Evolutionary conservation across 2,888 invertebrate genomes (phyloP), one percentile per base, ranked within the genome.

Genomic region (Podabrus alpinus): DNA sequence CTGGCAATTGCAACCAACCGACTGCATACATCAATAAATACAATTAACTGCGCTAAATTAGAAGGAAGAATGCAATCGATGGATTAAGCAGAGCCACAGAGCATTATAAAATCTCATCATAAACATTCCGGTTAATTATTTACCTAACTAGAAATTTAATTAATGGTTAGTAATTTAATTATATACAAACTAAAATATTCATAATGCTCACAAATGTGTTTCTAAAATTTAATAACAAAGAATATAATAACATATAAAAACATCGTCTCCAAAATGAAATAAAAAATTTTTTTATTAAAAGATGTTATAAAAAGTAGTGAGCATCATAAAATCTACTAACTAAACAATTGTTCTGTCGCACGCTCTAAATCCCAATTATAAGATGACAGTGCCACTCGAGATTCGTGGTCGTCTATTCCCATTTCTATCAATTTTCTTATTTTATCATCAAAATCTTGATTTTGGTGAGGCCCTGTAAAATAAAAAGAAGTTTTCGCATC

Each of bases 331-430:
- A 15, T 82, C 84, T 79, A 90, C 92, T 94, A 94, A 92, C 94
- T 94, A 88, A 95, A 93, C 82, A 95, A 89, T 86, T 93, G 92
- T 88, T 98, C 97, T 69, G 97, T 97, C 79, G 98, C 97, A 86
- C 94, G 90, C 88, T 96, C 95, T 84, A 97, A 88, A 85, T 97
- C 94, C 98, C 98, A 98, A 87, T 96, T 94, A 86, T 94, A 94
- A 64, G 96, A 94, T 70, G 97, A 97, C 70, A 98, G 90, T 25
- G 97, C 97, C 66, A 95, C 95, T 79, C 96, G 89, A 24, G 97
- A 97, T 86, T 93, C 92, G 83, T 96, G 93, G 87, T 95, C 96
- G 81, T 95, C 95, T 71, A 99, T 92, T 68, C 99, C 99, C 97
- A 99, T 98, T 85, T 97, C 97, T 84, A 92, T 91, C 81, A 99